Conservation (phyloP, 53 echinoderm and acorn worm species). For the Echinometra lucunter region DNA sequence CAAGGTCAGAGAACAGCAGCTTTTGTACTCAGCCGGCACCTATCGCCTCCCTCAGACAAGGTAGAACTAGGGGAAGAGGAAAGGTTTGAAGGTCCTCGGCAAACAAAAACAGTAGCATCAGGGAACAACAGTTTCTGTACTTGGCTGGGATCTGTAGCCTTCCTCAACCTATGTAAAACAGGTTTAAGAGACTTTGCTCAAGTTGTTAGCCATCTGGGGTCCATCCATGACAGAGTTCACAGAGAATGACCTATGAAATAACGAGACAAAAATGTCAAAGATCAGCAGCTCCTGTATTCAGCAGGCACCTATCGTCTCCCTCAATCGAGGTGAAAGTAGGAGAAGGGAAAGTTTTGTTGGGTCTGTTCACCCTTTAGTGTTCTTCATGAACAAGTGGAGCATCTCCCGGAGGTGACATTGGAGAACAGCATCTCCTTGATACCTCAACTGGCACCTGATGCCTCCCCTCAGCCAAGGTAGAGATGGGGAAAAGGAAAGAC, state of each 20-base stretch:
- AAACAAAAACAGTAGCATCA: constrained; percentile 78
- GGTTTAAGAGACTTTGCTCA: constrained; percentile 24
- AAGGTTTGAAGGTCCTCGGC: constrained; percentile 80
- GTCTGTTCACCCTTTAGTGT: too few relatives aligned
- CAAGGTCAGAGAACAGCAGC: constrained; percentile 91
- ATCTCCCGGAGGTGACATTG: constrained; percentile 75
- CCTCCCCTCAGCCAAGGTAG: constrained; percentile 74
- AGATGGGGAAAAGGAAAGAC: too few relatives aligned
- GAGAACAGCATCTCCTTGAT: constrained; percentile 78
- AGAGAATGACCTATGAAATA: constrained; percentile 77
- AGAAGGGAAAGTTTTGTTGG: too few relatives aligned
- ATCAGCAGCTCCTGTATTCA: constrained; percentile 83
- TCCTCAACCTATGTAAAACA: constrained; percentile 69
- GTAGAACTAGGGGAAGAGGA: background rate
- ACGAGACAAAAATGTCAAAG: constrained; percentile 76
- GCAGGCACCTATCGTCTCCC: constrained; percentile 86
- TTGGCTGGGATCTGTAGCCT: constrained; percentile 83
- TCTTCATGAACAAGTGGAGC: too few relatives aligned
- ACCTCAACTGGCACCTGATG: constrained; percentile 82
- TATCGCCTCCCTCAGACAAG: constrained; percentile 88
- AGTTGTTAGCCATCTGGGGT: constrained; percentile 91
- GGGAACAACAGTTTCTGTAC: constrained; percentile 84
- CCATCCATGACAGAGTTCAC: constrained; percentile 80
- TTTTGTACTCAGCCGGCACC: constrained; percentile 88
- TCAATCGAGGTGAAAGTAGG: constrained; percentile 62